Percentiles rank a stretch among this genome's conserved stretches.
Conservation (phyloP, 2,888 invertebrate species). For the Vandiemenella viatica region DNA sequence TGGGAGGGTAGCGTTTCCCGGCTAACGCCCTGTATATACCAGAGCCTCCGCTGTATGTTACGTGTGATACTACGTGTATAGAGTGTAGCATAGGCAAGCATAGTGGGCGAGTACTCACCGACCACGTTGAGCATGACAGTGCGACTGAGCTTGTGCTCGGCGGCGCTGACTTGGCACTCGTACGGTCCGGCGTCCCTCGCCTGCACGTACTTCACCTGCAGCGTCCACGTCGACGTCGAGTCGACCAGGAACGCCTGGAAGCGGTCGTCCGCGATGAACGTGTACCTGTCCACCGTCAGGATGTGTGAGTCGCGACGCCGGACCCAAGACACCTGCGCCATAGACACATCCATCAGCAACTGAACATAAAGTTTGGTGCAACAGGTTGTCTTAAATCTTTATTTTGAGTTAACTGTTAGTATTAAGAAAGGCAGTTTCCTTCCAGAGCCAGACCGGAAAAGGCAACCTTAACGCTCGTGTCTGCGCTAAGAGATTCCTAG, state of each 20-base stretch:
- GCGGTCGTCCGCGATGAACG: constrained; percentile 83
- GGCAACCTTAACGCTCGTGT: too few species aligned
- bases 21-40: too few species aligned
- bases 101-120: constrained; percentile 41
- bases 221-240: constrained; percentile 73
- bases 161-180: constrained; percentile 83
- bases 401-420: too few species aligned
- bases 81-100: not conserved
- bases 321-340: constrained; percentile 59
- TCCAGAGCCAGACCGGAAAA: too few species aligned
- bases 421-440: too few species aligned
- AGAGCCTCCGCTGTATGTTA: too few species aligned
- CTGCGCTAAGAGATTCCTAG: too few species aligned
- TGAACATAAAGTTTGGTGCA: too few species aligned
- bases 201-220: constrained; percentile 81
- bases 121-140: constrained; percentile 77
- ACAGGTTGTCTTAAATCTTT: too few species aligned
- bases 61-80: too few species aligned
- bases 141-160: constrained; percentile 80
- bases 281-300: constrained; percentile 72
- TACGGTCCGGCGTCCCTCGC: constrained; percentile 77
- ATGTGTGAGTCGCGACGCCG: constrained; percentile 76
- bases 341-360: too few species aligned
- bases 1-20: too few species aligned
- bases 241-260: constrained; percentile 76